Conservation (phyloP, 2,797 vertebrate species). For the Acridotheres tristis region DNA sequence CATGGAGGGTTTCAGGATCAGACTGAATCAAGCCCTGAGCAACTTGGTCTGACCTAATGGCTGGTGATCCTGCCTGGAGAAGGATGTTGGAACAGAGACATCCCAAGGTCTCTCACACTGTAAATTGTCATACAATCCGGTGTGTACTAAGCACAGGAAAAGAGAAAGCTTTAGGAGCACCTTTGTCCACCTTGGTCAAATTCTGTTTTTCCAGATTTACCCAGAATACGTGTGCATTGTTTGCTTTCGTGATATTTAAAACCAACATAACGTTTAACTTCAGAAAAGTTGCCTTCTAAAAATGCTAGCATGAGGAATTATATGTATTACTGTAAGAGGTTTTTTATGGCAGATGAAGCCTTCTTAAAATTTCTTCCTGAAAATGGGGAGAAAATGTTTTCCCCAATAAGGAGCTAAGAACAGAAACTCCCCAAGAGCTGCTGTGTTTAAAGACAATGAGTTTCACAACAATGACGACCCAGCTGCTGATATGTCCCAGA, state of each 20-base stretch:
- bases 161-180: not conserved
- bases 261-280: not conserved
- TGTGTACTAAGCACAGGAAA: not conserved
- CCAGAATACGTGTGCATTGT: not conserved
- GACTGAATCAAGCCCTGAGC: not conserved
- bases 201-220: not conserved
- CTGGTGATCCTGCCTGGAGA: not conserved
- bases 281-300: not conserved
- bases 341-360: not conserved
- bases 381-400: not conserved
- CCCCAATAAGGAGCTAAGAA: not conserved
- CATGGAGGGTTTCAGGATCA: not conserved
- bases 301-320: not conserved
- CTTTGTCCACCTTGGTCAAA: not conserved
- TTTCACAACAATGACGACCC: not conserved
- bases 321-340: fast-evolving
- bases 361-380: not conserved
- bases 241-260: not conserved
- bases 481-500: not conserved
- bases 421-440: not conserved
- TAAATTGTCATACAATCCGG: not conserved
- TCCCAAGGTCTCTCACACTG: not conserved
- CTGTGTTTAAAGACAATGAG: not conserved
- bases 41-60: not conserved
- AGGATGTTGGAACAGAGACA: not conserved